phyloP scores from a whole-genome alignment of 2,888 invertebrate genomes.

The Strigamia crassipes region DNA sequence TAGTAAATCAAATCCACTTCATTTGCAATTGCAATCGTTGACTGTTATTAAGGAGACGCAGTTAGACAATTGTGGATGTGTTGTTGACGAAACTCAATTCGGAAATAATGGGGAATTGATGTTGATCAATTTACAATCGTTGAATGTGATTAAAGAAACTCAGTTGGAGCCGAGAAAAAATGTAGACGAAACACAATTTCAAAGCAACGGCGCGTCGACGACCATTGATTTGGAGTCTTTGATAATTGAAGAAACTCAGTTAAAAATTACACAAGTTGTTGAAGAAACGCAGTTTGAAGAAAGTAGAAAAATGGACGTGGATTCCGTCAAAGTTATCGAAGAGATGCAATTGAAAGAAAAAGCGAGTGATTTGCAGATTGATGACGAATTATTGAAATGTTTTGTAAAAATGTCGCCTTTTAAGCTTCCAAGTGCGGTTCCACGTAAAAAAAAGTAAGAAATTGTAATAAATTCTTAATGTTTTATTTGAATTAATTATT shows the following conservation, averaged over 20 bases:
- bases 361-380: not conserved
- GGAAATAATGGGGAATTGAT: not conserved
- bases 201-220: not conserved
- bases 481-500: not conserved
- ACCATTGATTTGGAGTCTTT: not conserved
- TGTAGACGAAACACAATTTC: not conserved
- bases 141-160: not conserved
- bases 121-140: not conserved
- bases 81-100: not conserved
- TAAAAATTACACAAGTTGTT: not conserved
- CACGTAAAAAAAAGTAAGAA: not conserved
- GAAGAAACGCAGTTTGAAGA: not conserved
- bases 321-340: not conserved
- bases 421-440: not conserved
- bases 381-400: conserved; percentile 16
- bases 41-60: not conserved
- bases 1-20: not conserved
- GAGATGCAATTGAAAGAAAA: not conserved
- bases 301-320: not conserved
- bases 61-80: not conserved
- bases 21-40: not conserved
- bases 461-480: too few relatives aligned
- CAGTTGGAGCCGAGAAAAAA: not conserved
- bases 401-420: not conserved
- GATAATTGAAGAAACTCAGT: not conserved